Base-by-base conservation (phyloP, 2,113 vertebrate genomes). In the human region DNA sequence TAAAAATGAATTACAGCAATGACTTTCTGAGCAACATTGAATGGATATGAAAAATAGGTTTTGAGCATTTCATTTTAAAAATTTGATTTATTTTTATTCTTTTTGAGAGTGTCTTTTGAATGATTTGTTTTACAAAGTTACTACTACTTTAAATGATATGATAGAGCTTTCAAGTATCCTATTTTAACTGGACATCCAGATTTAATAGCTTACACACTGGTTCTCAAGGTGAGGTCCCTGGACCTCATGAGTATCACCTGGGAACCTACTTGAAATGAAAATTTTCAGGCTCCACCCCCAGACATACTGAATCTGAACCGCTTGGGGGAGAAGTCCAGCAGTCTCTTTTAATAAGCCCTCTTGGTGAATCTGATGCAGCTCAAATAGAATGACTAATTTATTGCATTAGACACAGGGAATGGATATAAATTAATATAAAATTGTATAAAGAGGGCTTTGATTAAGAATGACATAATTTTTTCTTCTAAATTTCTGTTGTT, bases 1-100 rank as follows among this genome's bases (percentile, higher is more conserved):
- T 73, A 90, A 84, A 96, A 92, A 87, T 81, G 40, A 91, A 81
- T 35, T 83, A 89, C 0, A 87, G 6, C 70, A 93, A 61, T 52
- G 16, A 22, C 7, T 86, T 59, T 50, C 61, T 80, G 35, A 70
- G 38, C 48, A 93, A 93, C 25, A 45, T 30, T 90, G 45, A 72
- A 6, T 73, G 0, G 8, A 59, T 55, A 23, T 64, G 1, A 90
- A 96, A 75, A 73, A 35, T 8, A 64, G 2, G 8, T 95, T 96
- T 88, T 3, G 18, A 35, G 1, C 32, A 61, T 50, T 93, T 89
- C 23, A 40, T 30, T 75, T 93, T 84, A 40, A 11, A 59, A 89
- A 87, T 83, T 0, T 1, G 85, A 23, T 83, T 1, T 73, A 70
- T 93, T 86, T 91, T 75, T 52, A 55, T 59, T 72, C 6, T 78